phyloP scores from a whole-genome alignment of 2,888 invertebrate genomes.

The Crossocerus cetratus region DNA sequence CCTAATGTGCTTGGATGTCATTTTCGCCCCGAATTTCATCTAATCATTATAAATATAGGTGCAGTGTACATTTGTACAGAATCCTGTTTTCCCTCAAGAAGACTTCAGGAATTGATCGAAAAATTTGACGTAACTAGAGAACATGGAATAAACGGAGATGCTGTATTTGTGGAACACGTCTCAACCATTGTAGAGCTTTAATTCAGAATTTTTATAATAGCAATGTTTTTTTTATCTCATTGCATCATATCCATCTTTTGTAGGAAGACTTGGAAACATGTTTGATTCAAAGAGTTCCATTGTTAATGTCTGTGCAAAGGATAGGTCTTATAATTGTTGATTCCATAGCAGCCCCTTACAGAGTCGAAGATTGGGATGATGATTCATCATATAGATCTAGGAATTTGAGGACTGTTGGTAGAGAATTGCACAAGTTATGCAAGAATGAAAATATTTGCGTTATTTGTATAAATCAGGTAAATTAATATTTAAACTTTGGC shows the following conservation, averaged over 20 bases:
- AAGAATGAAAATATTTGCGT: slow-evolving; percentile 80
- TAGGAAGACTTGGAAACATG: slow-evolving; percentile 80
- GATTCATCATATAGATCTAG: slow-evolving; percentile 79
- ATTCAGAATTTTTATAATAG: slow-evolving; percentile 5
- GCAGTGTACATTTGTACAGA: slow-evolving; percentile 88
- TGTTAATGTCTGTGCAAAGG: slow-evolving; percentile 77
- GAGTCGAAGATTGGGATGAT: slow-evolving; percentile 79
- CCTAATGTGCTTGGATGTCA: not conserved
- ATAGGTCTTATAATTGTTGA: slow-evolving; percentile 85
- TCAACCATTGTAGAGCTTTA: slow-evolving; percentile 73
- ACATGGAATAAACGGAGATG: slow-evolving; percentile 77
- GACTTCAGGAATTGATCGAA: slow-evolving; percentile 80
- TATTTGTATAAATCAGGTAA: slow-evolving; percentile 86
- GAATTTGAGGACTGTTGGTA: slow-evolving; percentile 80
- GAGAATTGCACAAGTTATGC: slow-evolving; percentile 79
- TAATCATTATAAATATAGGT: slow-evolving; percentile 66
- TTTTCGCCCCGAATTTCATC: not conserved
- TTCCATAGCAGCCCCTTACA: slow-evolving; percentile 86
- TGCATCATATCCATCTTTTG: slow-evolving; percentile 15
- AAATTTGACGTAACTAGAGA: slow-evolving; percentile 68
- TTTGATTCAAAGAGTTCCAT: slow-evolving; percentile 79
- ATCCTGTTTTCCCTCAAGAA: slow-evolving; percentile 85
- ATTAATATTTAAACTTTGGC: slow-evolving; percentile 26
- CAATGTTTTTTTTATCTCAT: slow-evolving; percentile 5
- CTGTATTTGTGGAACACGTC: slow-evolving; percentile 83